A percentile compares a stretch with the other conserved stretches of the same genome.
Conservation (phyloP, 1,140 invertebrate species). For the Papilio glaucus region DNA sequence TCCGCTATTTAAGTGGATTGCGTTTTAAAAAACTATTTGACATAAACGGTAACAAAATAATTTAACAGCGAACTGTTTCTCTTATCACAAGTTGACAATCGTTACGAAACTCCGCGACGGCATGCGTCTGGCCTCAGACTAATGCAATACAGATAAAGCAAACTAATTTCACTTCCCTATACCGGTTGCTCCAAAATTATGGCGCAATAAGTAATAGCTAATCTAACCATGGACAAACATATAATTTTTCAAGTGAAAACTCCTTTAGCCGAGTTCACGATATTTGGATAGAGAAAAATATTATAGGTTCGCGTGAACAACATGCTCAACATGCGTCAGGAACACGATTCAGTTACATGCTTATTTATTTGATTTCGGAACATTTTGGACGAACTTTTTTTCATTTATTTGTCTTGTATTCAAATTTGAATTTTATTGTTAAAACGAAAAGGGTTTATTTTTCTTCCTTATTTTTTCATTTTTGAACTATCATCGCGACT, state of each 20-base stretch:
- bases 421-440: too few relatives aligned
- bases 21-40: slow-evolving; percentile 3
- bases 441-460: too few relatives aligned
- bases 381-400: too few relatives aligned
- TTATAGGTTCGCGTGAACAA: too few relatives aligned
- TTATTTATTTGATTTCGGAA: too few relatives aligned
- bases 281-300: too few relatives aligned
- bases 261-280: too few relatives aligned
- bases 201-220: not conserved
- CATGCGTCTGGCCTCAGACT: not conserved
- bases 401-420: too few relatives aligned
- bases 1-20: slow-evolving; percentile 8
- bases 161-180: slow-evolving; percentile 33
- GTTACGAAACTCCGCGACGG: slow-evolving; percentile 18
- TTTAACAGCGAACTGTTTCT: slow-evolving; percentile 11
- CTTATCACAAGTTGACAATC: slow-evolving; percentile 33
- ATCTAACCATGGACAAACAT: not conserved
- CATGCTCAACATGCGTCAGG: too few relatives aligned
- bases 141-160: slow-evolving; percentile 28
- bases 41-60: not conserved
- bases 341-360: too few relatives aligned
- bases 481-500: too few relatives aligned
- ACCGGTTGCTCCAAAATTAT: slow-evolving; percentile 18
- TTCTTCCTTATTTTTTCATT: too few relatives aligned
- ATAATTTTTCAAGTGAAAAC: not conserved